phyloP scores from a whole-genome alignment of 37 sponge, comb jelly and placozoan genomes.

The Geodia barretti region DNA sequence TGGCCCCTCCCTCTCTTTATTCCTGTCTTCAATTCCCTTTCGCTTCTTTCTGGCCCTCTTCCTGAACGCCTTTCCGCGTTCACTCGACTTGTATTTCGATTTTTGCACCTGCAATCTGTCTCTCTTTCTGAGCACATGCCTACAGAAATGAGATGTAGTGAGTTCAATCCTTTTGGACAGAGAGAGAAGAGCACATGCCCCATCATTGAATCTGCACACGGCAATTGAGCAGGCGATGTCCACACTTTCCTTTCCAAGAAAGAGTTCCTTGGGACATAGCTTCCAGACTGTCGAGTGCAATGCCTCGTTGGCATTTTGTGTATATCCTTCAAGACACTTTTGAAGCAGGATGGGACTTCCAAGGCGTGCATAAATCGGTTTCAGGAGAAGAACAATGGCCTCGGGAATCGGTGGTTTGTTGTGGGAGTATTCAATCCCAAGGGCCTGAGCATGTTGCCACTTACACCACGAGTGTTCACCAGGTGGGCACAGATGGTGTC shows the following conservation, averaged over 20 bases:
- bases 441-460: slow-evolving; percentile 11
- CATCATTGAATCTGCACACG: slow-evolving; percentile 24
- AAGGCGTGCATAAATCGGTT: too few species aligned
- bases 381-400: too few species aligned
- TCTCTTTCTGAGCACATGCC: neutral
- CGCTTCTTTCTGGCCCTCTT: slow-evolving; percentile 10
- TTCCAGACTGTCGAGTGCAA: too few species aligned
- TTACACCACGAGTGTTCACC: slow-evolving; percentile 30
- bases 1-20: neutral
- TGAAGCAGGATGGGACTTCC: too few species aligned
- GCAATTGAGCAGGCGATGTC: slow-evolving; percentile 17
- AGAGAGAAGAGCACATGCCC: neutral
- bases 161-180: neutral
- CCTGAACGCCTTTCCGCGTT: neutral
- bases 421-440: neutral
- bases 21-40: slow-evolving; percentile 10
- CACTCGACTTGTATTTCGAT: neutral
- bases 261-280: too few species aligned
- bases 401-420: slow-evolving; percentile 4
- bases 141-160: neutral
- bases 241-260: neutral
- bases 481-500: slow-evolving; percentile 30
- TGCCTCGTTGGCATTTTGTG: too few species aligned
- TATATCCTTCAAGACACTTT: too few species aligned
- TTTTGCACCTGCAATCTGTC: neutral